These are phyloP conservation scores for Panzeria rudis DNA, from an alignment of 2,888 invertebrate genomes.

Conservation along the genomic window DNA sequence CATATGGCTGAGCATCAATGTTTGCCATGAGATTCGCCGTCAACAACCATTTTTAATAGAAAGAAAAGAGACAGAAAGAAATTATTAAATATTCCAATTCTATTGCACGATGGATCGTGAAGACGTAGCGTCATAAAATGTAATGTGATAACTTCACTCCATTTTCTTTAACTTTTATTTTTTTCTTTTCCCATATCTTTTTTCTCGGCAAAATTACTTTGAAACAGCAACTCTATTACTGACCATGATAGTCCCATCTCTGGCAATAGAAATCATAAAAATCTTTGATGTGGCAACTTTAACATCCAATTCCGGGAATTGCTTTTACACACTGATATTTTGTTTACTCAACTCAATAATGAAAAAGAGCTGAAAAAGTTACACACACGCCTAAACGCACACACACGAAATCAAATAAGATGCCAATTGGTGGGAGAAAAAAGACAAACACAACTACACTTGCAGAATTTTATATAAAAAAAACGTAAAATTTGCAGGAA, in stretches of 20 bases:
- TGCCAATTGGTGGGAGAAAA: neutral
- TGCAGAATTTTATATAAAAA: conserved; percentile 37
- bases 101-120: too few relatives aligned
- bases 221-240: neutral
- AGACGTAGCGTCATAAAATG: too few relatives aligned
- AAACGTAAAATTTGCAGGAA: conserved; percentile 37
- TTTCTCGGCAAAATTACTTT: neutral
- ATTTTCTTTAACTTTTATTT: too few relatives aligned
- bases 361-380: conserved; percentile 14
- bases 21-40: too few relatives aligned
- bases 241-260: too few relatives aligned
- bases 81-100: too few relatives aligned
- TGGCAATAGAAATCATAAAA: neutral
- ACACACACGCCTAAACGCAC: neutral
- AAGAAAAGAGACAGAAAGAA: too few relatives aligned
- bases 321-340: conserved; percentile 18
- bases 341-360: conserved; percentile 26
- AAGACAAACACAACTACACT: neutral
- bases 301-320: conserved; percentile 63
- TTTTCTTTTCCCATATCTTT: neutral
- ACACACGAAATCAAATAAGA: neutral
- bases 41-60: too few relatives aligned
- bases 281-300: conserved; percentile 37
- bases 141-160: too few relatives aligned
- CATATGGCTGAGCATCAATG: too few relatives aligned